Evolutionary conservation across 2,888 invertebrate genomes (phyloP), one percentile per base, ranked within the genome.

Genomic region (Teleogryllus oceanicus): DNA sequence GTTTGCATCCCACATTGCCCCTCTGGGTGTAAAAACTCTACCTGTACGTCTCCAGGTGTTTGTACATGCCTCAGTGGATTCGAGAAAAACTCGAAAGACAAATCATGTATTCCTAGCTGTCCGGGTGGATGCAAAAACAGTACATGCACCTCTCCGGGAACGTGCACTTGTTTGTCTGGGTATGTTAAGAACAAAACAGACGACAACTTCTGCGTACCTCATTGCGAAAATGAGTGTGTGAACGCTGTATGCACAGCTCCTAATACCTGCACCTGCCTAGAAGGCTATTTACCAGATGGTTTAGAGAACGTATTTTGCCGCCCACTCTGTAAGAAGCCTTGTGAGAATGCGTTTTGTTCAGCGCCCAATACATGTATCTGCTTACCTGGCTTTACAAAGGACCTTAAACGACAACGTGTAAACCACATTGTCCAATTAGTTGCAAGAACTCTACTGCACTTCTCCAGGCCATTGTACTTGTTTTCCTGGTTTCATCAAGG

Each of bases 141-240:
- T 49, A 16, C 74, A 11, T 82, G 82, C 50, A 79, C 80, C 75
- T 74, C 80, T n/a, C 83, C 83, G 8, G 75, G 82, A 18, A 78
- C 75, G 1, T 83, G 83, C 78, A 77, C 77, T 18, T 83, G 83
- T 76, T 18, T 76, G 11, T 12, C 75, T 21, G 84, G 84, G n/a
- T 84, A 82, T 62, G 78, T 80, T 8, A 62, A 51, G 13, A 79
- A 79, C 37, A 74, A 51, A n/a, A 18, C 13, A 4, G 80, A 78
- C 16, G 74, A 79, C 20, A 78, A 18, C 20, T 20, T 21, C 11
- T 78, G 78, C 50, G 18, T 78, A 50, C 78, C 78, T 11, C 10
- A 50, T 8, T 78, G 78, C 50, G 21, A 18, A 1, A 12, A 21
- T n/a, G 78, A 11, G 13, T 78, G 78, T 20, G n/a, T 18, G n/a